Conservation (phyloP, 2,888 invertebrate species). For the Xestia xanthographa region DNA sequence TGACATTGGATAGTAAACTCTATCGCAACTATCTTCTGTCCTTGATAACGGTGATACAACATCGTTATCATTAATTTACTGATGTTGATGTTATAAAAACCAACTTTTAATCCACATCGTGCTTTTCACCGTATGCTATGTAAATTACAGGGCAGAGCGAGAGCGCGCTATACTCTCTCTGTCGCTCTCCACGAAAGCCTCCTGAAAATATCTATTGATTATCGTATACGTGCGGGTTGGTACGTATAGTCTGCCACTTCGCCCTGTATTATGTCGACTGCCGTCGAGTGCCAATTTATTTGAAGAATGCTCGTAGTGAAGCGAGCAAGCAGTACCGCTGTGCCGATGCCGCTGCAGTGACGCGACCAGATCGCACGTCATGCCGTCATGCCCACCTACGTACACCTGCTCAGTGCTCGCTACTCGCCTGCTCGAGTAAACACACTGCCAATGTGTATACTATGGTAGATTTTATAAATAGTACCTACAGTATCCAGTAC, state of each 20-base stretch:
- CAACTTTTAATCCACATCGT: conserved; percentile 67
- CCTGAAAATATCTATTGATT: conserved; percentile 91
- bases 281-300: conserved; percentile 89
- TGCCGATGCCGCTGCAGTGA: conserved; percentile 67
- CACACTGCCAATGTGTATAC: conserved; percentile 70
- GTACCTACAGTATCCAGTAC: conserved; percentile 67
- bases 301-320: conserved; percentile 81
- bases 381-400: conserved; percentile 74
- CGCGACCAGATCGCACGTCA: conserved; percentile 71
- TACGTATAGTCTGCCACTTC: conserved; percentile 83
- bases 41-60: conserved; percentile 46
- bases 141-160: conserved; percentile 85
- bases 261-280: conserved; percentile 85
- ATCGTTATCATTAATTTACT: conserved; percentile 41
- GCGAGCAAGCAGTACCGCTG: conserved; percentile 56
- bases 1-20: conserved; percentile 34
- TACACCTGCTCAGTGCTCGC: conserved; percentile 54
- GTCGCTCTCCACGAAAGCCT: conserved; percentile 88
- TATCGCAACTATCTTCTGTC: conserved; percentile 28
- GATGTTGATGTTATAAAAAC: conserved; percentile 43
- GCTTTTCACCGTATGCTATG: conserved; percentile 76
- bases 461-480: conserved; percentile 73
- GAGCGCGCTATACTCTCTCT: conserved; percentile 80
- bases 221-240: conserved; percentile 86
- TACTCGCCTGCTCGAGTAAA: conserved; percentile 67